These are phyloP conservation scores for Rhimphoctona megacephalus DNA, from an alignment of 2,888 invertebrate genomes.

Conservation along the genomic window DNA sequence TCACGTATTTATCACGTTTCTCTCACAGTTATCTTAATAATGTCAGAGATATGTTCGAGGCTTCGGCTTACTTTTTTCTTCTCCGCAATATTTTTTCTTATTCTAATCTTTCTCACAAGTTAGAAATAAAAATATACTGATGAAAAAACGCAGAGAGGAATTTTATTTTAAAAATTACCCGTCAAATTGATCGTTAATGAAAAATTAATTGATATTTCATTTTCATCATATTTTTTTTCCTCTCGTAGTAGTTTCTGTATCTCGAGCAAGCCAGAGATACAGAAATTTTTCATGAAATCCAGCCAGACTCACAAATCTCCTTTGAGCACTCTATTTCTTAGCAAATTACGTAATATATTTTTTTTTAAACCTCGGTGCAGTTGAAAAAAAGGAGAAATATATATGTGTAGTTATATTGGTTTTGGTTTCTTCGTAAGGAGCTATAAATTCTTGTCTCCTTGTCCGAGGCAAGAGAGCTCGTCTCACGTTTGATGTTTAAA, in stretches of 20 bases:
- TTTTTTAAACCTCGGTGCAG: neutral
- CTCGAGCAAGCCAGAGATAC: neutral
- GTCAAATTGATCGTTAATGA: neutral
- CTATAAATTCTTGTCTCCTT: constrained; percentile 61
- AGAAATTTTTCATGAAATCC: neutral
- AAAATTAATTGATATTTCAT: neutral
- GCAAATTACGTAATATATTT: constrained; percentile 32
- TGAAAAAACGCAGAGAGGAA: neutral
- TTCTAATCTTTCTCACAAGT: neutral
- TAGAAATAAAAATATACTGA: neutral
- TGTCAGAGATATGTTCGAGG: neutral
- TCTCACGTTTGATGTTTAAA: constrained; percentile 61
- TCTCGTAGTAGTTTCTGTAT: neutral
- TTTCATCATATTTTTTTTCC: neutral
- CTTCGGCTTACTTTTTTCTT: constrained; percentile 4
- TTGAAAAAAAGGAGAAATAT: constrained; percentile 41
- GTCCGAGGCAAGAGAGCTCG: constrained; percentile 33
- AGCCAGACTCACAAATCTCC: constrained; percentile 10
- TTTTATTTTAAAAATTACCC: neutral
- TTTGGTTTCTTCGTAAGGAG: constrained; percentile 55
- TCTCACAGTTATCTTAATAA: constrained; percentile 5
- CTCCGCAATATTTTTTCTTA: neutral
- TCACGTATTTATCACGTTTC: constrained; percentile 7
- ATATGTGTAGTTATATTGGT: constrained; percentile 31
- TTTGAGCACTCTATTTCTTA: constrained; percentile 10